Percentiles rank a stretch among this genome's conserved stretches.
Conservation (phyloP, 2,113 vertebrate species). For the Cisticola juncidis region DNA sequence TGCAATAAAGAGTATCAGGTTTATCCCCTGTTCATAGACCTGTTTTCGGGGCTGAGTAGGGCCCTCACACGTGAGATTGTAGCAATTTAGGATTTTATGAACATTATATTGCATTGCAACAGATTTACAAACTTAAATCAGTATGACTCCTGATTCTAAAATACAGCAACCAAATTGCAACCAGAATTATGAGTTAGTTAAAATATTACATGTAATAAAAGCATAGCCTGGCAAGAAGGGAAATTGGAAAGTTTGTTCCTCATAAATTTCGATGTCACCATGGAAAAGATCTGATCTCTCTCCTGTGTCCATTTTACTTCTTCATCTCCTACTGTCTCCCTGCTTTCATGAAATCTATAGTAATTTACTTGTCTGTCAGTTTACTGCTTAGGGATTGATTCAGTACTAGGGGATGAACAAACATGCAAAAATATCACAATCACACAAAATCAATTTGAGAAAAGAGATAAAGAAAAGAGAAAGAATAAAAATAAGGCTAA, state of each 20-base stretch:
- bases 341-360: neutral
- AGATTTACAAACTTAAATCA: neutral
- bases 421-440: rapidly evolving
- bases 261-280: neutral
- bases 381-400: neutral
- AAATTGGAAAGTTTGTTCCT: neutral
- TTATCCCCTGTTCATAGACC: neutral
- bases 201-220: neutral
- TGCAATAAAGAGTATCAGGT: neutral
- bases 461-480: too few species aligned
- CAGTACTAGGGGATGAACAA: neutral
- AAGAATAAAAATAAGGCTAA: neutral
- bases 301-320: neutral
- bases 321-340: neutral
- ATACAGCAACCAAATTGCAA: neutral
- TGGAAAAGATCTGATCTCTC: neutral
- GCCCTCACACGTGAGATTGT: neutral
- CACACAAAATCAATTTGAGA: neutral
- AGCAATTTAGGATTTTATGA: neutral
- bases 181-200: neutral
- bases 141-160: neutral
- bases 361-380: neutral
- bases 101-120: neutral
- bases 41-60: neutral
- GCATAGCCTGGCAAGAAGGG: neutral